Conservation (phyloP, 2,888 invertebrate genomes). For the Linnaemya tessellans region DNA sequence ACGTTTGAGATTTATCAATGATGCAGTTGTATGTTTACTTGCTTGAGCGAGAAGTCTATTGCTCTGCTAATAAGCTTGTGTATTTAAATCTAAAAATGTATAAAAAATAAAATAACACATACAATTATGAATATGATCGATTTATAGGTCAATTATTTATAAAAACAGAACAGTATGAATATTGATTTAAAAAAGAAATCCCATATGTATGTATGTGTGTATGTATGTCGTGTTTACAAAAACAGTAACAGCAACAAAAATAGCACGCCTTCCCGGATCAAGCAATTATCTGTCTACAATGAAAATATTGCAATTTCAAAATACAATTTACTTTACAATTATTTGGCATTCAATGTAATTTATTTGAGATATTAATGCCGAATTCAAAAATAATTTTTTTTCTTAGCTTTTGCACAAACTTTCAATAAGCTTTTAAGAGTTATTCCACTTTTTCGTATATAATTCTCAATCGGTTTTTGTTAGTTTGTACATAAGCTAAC, state of each 20-base stretch:
- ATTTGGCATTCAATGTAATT: too few relatives aligned
- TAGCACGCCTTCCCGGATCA: neutral
- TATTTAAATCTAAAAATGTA: slow-evolving; percentile 64
- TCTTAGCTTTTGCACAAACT: too few relatives aligned
- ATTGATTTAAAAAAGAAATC: neutral
- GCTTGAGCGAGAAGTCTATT: slow-evolving; percentile 35
- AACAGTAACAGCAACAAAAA: neutral
- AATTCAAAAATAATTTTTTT: too few relatives aligned
- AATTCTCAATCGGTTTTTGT: too few relatives aligned
- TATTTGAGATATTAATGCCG: too few relatives aligned
- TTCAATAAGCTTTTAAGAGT: too few relatives aligned
- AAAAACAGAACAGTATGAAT: slow-evolving; percentile 12
- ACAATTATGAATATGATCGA: slow-evolving; percentile 56
- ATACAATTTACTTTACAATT: too few relatives aligned
- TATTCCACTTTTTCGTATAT: too few relatives aligned
- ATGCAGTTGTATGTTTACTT: neutral
- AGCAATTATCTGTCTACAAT: neutral
- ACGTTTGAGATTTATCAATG: neutral
- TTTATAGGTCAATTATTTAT: slow-evolving; percentile 45
- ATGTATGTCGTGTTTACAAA: neutral
- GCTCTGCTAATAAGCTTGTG: slow-evolving; percentile 44
- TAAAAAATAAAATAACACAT: slow-evolving; percentile 67
- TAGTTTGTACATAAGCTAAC: too few relatives aligned
- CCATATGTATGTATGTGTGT: neutral
- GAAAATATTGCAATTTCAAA: too few relatives aligned